Conservation (phyloP, 2,797 vertebrate species). For the Halcyon leucocephala region DNA sequence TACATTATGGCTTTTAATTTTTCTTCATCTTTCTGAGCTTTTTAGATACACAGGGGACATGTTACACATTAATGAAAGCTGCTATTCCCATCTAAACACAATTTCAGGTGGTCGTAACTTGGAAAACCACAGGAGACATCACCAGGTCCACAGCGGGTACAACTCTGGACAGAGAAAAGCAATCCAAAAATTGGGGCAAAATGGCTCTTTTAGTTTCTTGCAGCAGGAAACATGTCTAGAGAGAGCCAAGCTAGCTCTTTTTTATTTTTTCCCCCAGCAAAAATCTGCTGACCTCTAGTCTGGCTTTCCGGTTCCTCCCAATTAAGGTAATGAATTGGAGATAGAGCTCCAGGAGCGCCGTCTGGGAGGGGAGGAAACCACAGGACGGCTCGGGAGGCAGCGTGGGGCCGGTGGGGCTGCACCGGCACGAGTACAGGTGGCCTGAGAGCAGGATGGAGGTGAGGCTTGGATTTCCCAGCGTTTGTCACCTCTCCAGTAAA, state of each 20-base stretch:
- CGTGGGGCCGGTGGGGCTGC: background rate
- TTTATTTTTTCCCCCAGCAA: background rate
- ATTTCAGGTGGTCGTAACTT: conserved; percentile 49
- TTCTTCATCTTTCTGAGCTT: conserved; percentile 46
- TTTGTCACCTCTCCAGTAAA: conserved; percentile 27
- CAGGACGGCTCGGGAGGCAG: background rate
- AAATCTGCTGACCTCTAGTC: conserved; percentile 48
- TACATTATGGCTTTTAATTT: conserved; percentile 66
- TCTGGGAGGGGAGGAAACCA: conserved; percentile 45
- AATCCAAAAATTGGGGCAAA: background rate
- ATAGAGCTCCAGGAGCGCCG: background rate
- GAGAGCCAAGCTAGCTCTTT: conserved; percentile 3
- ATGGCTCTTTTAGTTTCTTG: background rate
- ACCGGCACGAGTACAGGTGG: background rate
- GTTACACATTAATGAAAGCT: conserved; percentile 62
- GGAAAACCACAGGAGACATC: conserved; percentile 10
- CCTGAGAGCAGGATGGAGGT: background rate
- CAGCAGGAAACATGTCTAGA: background rate
- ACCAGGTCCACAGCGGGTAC: background rate
- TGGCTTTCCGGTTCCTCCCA: conserved; percentile 33
- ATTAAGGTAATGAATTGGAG: background rate
- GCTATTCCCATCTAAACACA: conserved; percentile 60
- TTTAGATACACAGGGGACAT: conserved; percentile 33
- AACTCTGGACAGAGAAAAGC: background rate
- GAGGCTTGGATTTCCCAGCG: background rate